Base-by-base conservation (phyloP, 2,113 vertebrate genomes). In the Corydoras maculifer region DNA sequence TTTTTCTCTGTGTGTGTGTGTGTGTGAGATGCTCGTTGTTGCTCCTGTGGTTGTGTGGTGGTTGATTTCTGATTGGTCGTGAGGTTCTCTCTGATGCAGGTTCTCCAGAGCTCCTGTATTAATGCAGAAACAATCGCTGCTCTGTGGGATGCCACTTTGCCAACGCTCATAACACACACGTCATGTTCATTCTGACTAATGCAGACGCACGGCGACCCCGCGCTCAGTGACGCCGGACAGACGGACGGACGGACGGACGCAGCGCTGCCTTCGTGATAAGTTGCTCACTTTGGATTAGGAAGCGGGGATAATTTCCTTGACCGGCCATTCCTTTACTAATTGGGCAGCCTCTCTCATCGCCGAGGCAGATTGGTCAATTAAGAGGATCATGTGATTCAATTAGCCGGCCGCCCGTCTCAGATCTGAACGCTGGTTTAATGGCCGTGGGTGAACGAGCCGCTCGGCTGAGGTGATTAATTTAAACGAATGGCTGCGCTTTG, bases 281-380 rank as follows among this genome's bases (percentile, higher is more conserved):
- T 78, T 30, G 43, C 70, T 68, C 65, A 71, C 77, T 58, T 18
- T 80, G 65, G 74, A 77, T 77, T 82, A 81, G 84, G 88, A 78
- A 54, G 65, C 66, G 35, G 64, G 64, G 58, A 73, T 73, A 82
- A 85, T 89, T 87, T 87, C 85, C 78, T 80, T 69, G 78, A 80
- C 81, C 53, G 70, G 77, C 83, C 79, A 88, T 90, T 81, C 73
- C 79, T 89, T 85, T 84, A 83, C 83, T 77, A 82, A 88, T 86
- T 85, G 84, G 86, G 85, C 86, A 84, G 82, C 79, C 80, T 87
- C 87, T 84, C 84, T 88, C 85, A 82, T 81, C 85, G 83, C 84
- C 87, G 82, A 83, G 82, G 80, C 86, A 87, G 87, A 89, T 89
- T 86, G 85, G 82, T 84, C 86, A 86, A 87, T 90, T 88, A 87